Conservation (phyloP, 2,888 invertebrate species). For the Lathronympha strigana region DNA sequence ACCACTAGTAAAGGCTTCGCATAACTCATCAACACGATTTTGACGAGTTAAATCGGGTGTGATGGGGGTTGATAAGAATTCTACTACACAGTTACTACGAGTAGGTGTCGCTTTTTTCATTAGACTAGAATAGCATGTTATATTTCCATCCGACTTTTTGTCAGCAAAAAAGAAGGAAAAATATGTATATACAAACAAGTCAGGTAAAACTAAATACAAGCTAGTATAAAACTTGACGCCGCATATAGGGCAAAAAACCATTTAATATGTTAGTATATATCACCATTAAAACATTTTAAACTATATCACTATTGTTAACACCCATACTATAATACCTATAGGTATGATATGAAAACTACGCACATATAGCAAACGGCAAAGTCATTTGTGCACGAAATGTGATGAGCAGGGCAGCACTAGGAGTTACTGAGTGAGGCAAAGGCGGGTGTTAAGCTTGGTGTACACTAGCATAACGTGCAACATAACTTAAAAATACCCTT, state of each 20-base stretch:
- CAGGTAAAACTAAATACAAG: not conserved
- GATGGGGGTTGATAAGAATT: not conserved
- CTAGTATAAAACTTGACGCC: slow-evolving; percentile 7
- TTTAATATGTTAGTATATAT: slow-evolving; percentile 24
- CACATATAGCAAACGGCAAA: slow-evolving; percentile 12
- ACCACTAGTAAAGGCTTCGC: not conserved
- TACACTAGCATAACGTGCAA: slow-evolving; percentile 14
- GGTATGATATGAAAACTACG: slow-evolving; percentile 9
- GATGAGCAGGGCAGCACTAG: slow-evolving; percentile 3
- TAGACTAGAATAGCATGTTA: no score
- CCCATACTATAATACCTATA: not conserved
- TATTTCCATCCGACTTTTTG: no score
- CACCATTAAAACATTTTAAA: slow-evolving; percentile 5
- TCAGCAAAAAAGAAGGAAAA: no score
- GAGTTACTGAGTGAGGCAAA: slow-evolving; percentile 13
- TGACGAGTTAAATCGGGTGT: not conserved
- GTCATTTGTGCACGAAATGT: slow-evolving; percentile 36
- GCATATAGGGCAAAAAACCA: slow-evolving; percentile 14
- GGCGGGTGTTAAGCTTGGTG: slow-evolving; percentile 14
- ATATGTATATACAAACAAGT: not conserved
- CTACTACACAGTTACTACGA: not conserved
- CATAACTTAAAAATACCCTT: not conserved
- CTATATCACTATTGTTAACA: not conserved
- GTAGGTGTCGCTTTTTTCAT: no score
- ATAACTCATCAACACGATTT: not conserved